Percentiles rank a stretch among this genome's conserved stretches.
Evolutionary conservation across 2,888 invertebrate genomes (phyloP).

Genomic region (Idaea dimidiata): DNA sequence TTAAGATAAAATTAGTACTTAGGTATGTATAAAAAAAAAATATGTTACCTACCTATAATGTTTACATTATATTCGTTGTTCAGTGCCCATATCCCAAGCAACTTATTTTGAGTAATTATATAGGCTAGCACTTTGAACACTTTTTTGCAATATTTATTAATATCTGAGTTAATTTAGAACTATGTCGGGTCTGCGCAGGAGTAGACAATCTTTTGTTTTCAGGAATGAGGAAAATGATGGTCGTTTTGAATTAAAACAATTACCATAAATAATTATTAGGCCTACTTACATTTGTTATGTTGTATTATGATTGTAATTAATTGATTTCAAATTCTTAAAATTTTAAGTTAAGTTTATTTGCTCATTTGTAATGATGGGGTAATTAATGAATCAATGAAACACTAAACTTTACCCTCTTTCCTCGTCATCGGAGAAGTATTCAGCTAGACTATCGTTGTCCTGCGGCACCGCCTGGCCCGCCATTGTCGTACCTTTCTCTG

Average conservation of each 20-base stretch:
- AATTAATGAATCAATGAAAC: no score
- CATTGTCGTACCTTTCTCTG: constrained; percentile 58
- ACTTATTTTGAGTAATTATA: no score
- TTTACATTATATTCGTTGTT: no score
- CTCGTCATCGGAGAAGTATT: constrained; percentile 77
- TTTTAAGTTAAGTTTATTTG: no score
- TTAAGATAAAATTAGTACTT: neutral
- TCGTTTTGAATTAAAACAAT: neutral
- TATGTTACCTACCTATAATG: no score
- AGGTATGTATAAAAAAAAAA: no score
- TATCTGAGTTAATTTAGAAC: neutral
- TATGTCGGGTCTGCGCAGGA: neutral
- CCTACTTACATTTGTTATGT: neutral
- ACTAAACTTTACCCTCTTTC: constrained; percentile 49
- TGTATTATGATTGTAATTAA: neutral
- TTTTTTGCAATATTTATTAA: neutral
- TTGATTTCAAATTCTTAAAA: no score
- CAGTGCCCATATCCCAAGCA: no score
- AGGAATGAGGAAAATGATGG: neutral
- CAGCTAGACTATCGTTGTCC: constrained; percentile 62
- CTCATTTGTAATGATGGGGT: no score
- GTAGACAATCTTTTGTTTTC: neutral
- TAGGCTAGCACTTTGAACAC: neutral
- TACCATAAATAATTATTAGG: neutral
- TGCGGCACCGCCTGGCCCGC: constrained; percentile 53